Evolutionary conservation across 2,888 invertebrate genomes (phyloP), one percentile per base, ranked within the genome.

Genomic region (Ganaspis brasiliensis): DNA sequence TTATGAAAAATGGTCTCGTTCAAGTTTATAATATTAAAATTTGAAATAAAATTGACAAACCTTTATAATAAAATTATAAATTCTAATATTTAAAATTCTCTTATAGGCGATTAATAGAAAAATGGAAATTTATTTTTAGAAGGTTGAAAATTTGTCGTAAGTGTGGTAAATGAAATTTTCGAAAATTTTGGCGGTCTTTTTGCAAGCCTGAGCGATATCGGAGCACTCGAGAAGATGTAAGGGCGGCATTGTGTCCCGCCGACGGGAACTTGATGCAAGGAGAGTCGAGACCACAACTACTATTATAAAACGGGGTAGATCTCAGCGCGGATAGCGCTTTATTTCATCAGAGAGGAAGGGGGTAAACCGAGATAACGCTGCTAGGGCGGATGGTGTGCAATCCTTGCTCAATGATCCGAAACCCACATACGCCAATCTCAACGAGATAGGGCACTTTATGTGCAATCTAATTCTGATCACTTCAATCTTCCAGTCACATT

Each of bases 281-380:
- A 80, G 80, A 81, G 78, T 67, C 37, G 63, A 84, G 85, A 89
- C 88, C 89, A 86, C 89, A 88, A 86, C 87, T 83, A 86, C 86
- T 76, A 83, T 52, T 26, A 37, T 21, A 67, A 79, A 80, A 79
- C 84, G 84, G 87, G 89, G 88, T 87, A 90, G 91, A 91, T 91
- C 87, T 81, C 85, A 81, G 80, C 88, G 85, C 86, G 86, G 91
- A 90, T 90, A 90, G 84, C 85, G 87, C 87, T 89, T 89, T 89
- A 90, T 89, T 89, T 89, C 89, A 87, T 90, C 88, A 89, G 87
- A 89, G 87, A 86, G 87, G 87, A 87, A 87, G 84, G 87, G 86
- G 87, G 85, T 79, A 86, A 86, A 87, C 88, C 89, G 86, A 89
- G 91, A 91, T 91, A 90, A 89, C 88, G 85, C 87, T 79, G 77